Percentiles rank a stretch among this genome's conserved stretches.
Conservation (phyloP, 2,797 vertebrate species). For the Liasis olivaceus region DNA sequence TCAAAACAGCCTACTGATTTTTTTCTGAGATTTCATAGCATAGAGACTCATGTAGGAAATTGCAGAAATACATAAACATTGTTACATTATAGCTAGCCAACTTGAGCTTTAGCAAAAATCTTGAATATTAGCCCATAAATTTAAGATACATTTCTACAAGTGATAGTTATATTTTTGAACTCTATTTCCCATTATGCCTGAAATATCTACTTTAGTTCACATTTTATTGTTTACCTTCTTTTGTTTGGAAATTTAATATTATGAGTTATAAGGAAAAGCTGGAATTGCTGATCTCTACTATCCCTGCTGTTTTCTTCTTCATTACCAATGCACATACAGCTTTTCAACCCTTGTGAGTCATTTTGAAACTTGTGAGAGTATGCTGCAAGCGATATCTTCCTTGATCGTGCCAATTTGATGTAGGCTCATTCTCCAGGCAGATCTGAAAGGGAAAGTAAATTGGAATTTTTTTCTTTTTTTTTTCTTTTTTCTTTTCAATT, state of each 20-base stretch:
- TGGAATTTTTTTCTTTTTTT: conserved; percentile 50
- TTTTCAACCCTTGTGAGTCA: conserved; percentile 55
- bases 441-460: conserved; percentile 70
- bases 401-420: conserved; percentile 70
- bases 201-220: conserved; percentile 16
- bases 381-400: conserved; percentile 64
- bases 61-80: background rate
- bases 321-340: conserved; percentile 40
- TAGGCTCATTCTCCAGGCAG: conserved; percentile 63
- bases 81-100: background rate
- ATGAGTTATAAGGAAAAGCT: conserved; percentile 35
- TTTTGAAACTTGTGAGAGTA: conserved; percentile 65
- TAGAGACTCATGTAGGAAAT: background rate
- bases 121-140: background rate
- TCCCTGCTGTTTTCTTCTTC: conserved; percentile 36
- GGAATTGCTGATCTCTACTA: conserved; percentile 23
- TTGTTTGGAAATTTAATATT: conserved; percentile 55
- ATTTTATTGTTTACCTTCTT: conserved; percentile 41
- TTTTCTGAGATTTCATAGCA: background rate
- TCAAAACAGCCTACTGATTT: background rate
- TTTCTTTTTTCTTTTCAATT: conserved; percentile 51
- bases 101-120: background rate
- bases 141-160: background rate
- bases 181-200: background rate
- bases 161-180: conserved; percentile 34